Base-by-base conservation (phyloP, 2,113 vertebrate species). In the Hippoglossus stenolepis region DNA sequence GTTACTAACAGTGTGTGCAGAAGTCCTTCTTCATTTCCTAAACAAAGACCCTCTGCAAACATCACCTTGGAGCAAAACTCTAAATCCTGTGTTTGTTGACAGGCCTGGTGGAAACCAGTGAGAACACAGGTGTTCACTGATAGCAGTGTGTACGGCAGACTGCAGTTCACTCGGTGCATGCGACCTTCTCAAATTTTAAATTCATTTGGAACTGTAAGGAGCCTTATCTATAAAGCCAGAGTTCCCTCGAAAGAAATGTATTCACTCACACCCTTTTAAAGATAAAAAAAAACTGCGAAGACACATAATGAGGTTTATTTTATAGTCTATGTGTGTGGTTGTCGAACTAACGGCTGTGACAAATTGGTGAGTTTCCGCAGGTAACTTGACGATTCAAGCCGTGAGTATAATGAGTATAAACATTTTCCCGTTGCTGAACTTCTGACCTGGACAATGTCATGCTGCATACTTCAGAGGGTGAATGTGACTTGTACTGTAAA, bases 41-140 rank as follows among this genome's bases (percentile, higher is more conserved):
- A n/a, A 47, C 20, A 54, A 49, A 40, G 56, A 69, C 28, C 20
- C 51, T 79, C 23, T 43, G 72, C 62, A 79, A 21, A 79, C 54
- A 35, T 58, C 49, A 70, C 45, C 67, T 73, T 69, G 65, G 60
- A 80, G 66, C 28, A 71, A 51, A 60, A 71, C 53, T 43, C 66
- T 69, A 65, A 79, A 75, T 70, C 64, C 31, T 28, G n/a, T 49
- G 59, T 82, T 78, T 61, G 57, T 69, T 76, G 75, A 71, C 71
- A 69, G 51, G 14, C 62, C 59, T 17, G 17, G 54, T 76, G 61
- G 23, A 72, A 70, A 57, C 10, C 23, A 65, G 23, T 60, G 67
- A 80, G 76, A 85, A 74, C 61, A 86, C 83, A 88, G 77, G 68
- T 61, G 14, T 51, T 84, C 31, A 20, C 64, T 66, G 71, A 77